Base-by-base conservation (phyloP, 2,113 vertebrate genomes). In the Aptenodytes forsteri region DNA sequence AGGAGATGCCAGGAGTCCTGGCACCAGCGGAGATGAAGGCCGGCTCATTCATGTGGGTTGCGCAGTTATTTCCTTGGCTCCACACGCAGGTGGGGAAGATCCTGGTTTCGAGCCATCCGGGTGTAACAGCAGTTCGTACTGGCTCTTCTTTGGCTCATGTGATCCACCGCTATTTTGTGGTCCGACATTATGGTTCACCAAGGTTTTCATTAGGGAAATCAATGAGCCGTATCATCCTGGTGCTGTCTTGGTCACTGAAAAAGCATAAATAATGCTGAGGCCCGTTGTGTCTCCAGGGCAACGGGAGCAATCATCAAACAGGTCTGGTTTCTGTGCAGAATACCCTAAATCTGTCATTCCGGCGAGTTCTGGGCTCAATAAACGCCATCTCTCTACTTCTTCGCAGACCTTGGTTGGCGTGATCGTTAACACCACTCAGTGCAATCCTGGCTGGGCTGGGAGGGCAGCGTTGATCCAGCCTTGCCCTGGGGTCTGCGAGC, bases 191-290 rank as follows among this genome's bases (percentile, higher is more conserved):
- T 10, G 85, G 85, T 64, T 94, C 84, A 86, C 75, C 84, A 44
- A 89, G 80, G 10, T 62, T 95, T 94, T 89, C 92, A 94, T 94
- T 91, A 95, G 76, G 84, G 84, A 42, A 58, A 86, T 82, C 89
- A 64, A 91, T 89, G 92, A 94, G 80, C 80, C 22, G 0, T 17
- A 42, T 78, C 85, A 91, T 67, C 92, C 81, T 5, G 42, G 65
- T 15, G 75, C 88, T 69, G 54, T 21, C 89, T 21, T 69, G 92
- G 94, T 23, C 84, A 82, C 25, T 52, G 61, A 23, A 32, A 81
- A 72, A 47, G 16, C 81, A 49, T 73, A 47, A 94, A 73, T 82
- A 85, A 73, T 1, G 36, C 32, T 3, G 69, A 50, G 46, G 54
- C 76, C 84, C 3, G 9, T 58, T 15, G 71, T 86, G 92, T 91